A percentile compares a stretch with the other conserved stretches of the same genome.
Evolutionary conservation across 2,888 invertebrate genomes (phyloP).

Genomic region (Troides oblongomaculatus): DNA sequence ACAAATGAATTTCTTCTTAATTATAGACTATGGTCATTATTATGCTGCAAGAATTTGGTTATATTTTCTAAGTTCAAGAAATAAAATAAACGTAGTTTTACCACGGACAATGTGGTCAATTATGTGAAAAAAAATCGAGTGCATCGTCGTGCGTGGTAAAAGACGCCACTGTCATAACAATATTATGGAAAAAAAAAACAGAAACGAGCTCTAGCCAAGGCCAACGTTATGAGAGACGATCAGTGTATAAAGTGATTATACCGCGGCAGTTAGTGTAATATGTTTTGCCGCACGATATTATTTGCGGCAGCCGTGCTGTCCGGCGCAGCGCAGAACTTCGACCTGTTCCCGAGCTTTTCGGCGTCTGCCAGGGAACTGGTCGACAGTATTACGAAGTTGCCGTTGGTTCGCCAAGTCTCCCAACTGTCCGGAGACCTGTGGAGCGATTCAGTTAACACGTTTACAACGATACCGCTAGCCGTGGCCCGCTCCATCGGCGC

Average conservation of each 20-base stretch:
- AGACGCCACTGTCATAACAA: conserved; percentile 4
- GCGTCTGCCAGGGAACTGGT: conserved; percentile 15
- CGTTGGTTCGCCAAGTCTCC: conserved; percentile 16
- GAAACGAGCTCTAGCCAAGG: conserved; percentile 22
- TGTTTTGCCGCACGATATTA: conserved; percentile 16
- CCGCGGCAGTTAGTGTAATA: conserved; percentile 15
- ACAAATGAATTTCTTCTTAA: too few species aligned
- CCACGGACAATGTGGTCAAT: not conserved
- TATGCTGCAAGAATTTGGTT: too few species aligned
- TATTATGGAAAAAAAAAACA: conserved; percentile 15
- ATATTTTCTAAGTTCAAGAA: too few species aligned
- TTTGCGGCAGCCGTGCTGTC: not conserved
- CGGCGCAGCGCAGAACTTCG: conserved; percentile 6
- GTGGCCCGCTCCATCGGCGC: conserved; percentile 40
- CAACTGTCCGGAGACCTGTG: conserved; percentile 14
- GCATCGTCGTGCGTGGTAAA: not conserved
- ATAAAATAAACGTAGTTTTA: too few species aligned
- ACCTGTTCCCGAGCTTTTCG: conserved; percentile 9
- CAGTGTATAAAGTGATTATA: conserved; percentile 14
- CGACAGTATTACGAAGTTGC: conserved; percentile 14
- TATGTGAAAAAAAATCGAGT: not conserved
- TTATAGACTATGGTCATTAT: too few species aligned
- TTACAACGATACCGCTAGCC: conserved; percentile 36
- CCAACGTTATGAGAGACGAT: conserved; percentile 12
- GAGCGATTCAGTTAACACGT: conserved; percentile 4